These are phyloP conservation scores for Platalea minor DNA, from an alignment of 2,797 vertebrate species.

Conservation along the genomic window DNA sequence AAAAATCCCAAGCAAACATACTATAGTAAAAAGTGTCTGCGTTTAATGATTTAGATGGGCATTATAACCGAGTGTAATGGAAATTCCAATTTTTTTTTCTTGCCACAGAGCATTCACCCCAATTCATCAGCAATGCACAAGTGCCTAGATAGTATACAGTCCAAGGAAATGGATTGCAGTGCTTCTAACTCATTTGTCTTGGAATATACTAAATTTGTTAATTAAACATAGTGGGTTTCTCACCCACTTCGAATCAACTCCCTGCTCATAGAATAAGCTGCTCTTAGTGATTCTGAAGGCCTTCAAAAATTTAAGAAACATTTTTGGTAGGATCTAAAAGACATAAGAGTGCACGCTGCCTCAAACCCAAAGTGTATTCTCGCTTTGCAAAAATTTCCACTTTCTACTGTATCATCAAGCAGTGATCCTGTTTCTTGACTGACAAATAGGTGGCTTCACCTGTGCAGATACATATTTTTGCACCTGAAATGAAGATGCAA, in stretches of 20 bases:
- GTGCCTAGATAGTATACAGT: neutral
- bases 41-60: neutral
- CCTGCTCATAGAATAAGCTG: neutral
- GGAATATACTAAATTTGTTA: neutral
- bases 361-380: neutral
- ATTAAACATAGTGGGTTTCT: neutral
- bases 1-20: neutral
- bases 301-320: neutral
- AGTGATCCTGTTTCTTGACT: neutral
- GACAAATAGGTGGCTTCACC: neutral
- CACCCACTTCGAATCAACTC: neutral
- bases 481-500: neutral
- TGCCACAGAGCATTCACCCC: neutral
- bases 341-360: neutral
- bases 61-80: neutral
- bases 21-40: neutral
- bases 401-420: neutral
- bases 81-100: neutral
- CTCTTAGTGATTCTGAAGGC: neutral
- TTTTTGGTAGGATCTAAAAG: neutral
- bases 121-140: neutral
- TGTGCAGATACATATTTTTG: neutral
- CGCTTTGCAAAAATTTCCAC: neutral
- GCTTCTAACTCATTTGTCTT: neutral
- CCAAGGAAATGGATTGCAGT: neutral